Evolutionary conservation across 2,113 vertebrate species (phyloP).

Genomic region (Petromus typicus): DNA sequence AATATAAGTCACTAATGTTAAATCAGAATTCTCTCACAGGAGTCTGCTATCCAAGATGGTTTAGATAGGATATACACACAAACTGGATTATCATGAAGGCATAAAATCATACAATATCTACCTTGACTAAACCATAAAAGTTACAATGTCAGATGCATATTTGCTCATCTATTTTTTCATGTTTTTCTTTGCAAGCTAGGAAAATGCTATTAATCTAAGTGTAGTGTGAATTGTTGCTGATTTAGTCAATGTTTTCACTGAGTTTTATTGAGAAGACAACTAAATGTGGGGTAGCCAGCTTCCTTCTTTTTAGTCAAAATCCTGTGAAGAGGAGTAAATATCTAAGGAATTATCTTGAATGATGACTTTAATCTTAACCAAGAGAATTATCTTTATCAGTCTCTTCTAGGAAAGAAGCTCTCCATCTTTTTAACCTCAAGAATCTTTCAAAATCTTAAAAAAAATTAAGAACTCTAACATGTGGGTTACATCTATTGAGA

Average conservation of each 20-base stretch:
- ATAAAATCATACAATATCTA: not conserved
- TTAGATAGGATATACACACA: not conserved
- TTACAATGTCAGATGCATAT: not conserved
- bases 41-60: not conserved
- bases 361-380: not conserved
- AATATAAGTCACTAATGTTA: not conserved
- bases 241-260: not conserved
- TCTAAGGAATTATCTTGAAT: not conserved
- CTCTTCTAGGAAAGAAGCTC: constrained; percentile 23
- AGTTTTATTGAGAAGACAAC: not conserved
- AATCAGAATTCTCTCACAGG: not conserved
- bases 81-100: not conserved
- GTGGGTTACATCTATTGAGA: not conserved
- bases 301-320: constrained; percentile 22
- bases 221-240: too few species aligned
- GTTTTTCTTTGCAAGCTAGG: not conserved
- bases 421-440: constrained; percentile 19
- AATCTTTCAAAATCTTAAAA: constrained; percentile 20
- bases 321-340: not conserved
- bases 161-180: not conserved
- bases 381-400: not conserved
- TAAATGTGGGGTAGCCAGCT: constrained; percentile 1
- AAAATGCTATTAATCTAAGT: not conserved
- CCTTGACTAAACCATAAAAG: not conserved
- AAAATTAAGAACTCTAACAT: not conserved